A percentile compares a stretch with the other conserved stretches of the same genome.
Conservation (phyloP, 2,113 vertebrate species). For the Sylvietta virens region DNA sequence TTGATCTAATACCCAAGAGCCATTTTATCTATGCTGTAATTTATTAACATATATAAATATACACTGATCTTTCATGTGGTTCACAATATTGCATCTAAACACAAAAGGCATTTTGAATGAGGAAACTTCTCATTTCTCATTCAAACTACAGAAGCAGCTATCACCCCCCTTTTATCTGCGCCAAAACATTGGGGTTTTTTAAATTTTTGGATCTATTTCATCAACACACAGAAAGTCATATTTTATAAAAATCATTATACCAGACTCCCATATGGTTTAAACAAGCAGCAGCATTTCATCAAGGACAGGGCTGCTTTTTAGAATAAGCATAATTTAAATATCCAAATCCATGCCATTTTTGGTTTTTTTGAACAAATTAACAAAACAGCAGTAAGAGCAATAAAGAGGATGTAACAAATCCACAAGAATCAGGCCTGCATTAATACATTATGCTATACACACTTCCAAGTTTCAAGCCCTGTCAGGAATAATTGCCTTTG, state of each 20-base stretch:
- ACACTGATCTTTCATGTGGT: background rate
- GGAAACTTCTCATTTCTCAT: background rate
- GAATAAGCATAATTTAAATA: background rate
- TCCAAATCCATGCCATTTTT: background rate
- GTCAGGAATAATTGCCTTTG: background rate
- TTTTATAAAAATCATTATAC: background rate
- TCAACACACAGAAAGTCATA: background rate
- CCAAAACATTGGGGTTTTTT: background rate
- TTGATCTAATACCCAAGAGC: slow-evolving; percentile 3
- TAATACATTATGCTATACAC: background rate
- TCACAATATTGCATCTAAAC: background rate
- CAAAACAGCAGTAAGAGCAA: background rate
- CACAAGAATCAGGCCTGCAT: background rate
- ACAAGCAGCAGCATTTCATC: background rate
- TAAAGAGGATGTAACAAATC: background rate
- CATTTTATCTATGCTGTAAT: background rate
- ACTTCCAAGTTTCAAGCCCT: background rate
- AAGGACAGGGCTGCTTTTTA: background rate
- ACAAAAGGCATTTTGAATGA: background rate
- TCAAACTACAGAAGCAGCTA: background rate
- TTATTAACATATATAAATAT: slow-evolving; percentile 15
- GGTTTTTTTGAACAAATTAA: background rate
- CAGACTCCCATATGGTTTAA: background rate
- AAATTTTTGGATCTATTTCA: background rate
- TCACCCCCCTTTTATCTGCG: background rate